Evolutionary conservation across 2,888 invertebrate species (phyloP), one percentile per base, ranked within the genome.

Genomic region (Thymelicus lineola): DNA sequence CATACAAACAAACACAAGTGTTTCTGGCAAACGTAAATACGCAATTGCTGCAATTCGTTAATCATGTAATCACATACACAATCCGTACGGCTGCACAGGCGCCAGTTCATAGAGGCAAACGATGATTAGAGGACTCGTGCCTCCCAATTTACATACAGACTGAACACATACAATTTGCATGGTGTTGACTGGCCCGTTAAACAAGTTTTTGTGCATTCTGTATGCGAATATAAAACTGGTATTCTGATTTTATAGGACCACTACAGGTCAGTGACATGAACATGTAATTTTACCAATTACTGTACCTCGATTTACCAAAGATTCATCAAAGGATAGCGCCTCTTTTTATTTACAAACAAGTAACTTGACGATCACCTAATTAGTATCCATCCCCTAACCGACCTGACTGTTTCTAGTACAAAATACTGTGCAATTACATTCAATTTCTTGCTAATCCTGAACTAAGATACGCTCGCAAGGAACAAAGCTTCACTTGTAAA

Each of bases 161-260:
- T n/a, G 57, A 57, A 57, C 57, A 57, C 57, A 36, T 36, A 35
- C 57, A 57, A 57, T 57, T 57, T 57, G 57, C 57, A 57, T 36
- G 57, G 36, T 35, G 14, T 28, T 57, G 36, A 57, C 55, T 57
- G 12, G 14, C 35, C 55, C 42, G 42, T 61, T 46, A 61, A 61
- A 61, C 46, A n/a, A 61, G 46, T 61, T 53, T 53, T 53, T 20
- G 20, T 53, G 20, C 53, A 53, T 53, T 53, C 20, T 1, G 53
- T 53, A 61, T 48, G 5, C 46, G 46, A 46, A 46, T 61, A 35
- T 28, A 57, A 57, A 57, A n/a, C 4, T 5, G 1, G 12, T 14
- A 12, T 50, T 15, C 17, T 50, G 15, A 17, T 50, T 50, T 17
- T 48, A 48, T 48, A 48, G n/a, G 48, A 48, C 48, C 7, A 15